Evolutionary conservation across 2,888 invertebrate genomes (phyloP).

Genomic region (Liposcelis brunnea): DNA sequence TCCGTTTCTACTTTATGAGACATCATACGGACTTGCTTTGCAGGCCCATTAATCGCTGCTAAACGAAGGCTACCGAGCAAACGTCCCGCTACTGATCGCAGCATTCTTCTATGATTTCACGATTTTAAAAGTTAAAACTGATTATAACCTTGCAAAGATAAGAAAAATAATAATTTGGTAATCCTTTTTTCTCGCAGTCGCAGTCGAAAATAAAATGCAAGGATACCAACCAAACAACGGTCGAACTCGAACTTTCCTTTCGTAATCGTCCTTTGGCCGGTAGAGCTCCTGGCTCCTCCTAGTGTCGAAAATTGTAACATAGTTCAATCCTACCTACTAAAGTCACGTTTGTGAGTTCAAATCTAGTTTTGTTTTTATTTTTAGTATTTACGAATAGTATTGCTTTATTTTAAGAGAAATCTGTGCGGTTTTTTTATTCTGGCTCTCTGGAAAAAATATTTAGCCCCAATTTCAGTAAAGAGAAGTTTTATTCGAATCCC

Average conservation of each 20-base stretch:
- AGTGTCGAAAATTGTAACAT: too few relatives aligned
- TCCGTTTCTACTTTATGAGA: conserved; percentile 42
- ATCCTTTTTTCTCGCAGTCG: neutral
- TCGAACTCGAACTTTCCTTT: neutral
- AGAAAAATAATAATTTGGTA: neutral
- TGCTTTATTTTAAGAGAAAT: too few relatives aligned
- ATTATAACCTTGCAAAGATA: neutral
- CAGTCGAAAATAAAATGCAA: neutral
- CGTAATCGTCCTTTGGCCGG: neutral
- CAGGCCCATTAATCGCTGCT: conserved; percentile 12
- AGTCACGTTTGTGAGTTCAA: too few relatives aligned
- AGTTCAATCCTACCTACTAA: too few relatives aligned
- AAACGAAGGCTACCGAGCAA: conserved; percentile 12
- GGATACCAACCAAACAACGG: neutral
- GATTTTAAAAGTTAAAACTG: neutral
- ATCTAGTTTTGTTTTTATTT: too few relatives aligned
- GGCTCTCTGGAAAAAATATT: too few relatives aligned
- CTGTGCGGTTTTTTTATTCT: too few relatives aligned
- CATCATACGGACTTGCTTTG: conserved; percentile 17
- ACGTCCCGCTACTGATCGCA: conserved; percentile 15
- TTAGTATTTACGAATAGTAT: too few relatives aligned
- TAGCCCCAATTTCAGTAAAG: too few relatives aligned
- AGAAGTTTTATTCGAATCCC: too few relatives aligned
- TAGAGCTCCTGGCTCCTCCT: too few relatives aligned
- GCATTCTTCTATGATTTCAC: conserved; percentile 15